Evolutionary conservation across 1,140 invertebrate species (phyloP), one percentile per base, ranked within the genome.

Genomic region (Holcopasites calliopsidis): DNA sequence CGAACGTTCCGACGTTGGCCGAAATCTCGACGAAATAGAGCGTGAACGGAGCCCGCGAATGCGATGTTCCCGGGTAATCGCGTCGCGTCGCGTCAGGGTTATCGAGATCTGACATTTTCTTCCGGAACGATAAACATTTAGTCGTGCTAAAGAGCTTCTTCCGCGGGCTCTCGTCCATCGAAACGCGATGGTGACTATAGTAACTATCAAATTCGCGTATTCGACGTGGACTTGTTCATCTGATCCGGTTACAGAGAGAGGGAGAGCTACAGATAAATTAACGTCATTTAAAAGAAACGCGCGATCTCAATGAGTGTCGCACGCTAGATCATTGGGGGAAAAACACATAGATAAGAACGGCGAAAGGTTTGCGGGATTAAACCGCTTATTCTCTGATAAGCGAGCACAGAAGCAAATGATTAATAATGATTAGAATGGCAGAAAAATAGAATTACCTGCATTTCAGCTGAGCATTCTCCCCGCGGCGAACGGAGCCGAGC

Each of bases 391-490:
- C 28, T 23, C 38, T 7, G 38, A 69, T 57, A 69, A 69, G 10
- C 26, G 23, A n/a, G 40, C 40, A 11, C 38, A 28, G 26, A 38
- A 49, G 1, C 21, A 2, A 3, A 38, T n/a, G n/a, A n/a, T n/a
- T n/a, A n/a, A n/a, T n/a, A n/a, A n/a, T n/a, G n/a, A n/a, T n/a
- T n/a, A n/a, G n/a, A n/a, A n/a, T n/a, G n/a, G n/a, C n/a, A n/a
- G n/a, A n/a, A n/a, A n/a, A n/a, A n/a, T n/a, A n/a, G n/a, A n/a
- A n/a, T 85, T 77, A 91, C 90, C 90, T 91, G 90, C 91, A 92
- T 72, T 88, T 91, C 5, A 91, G 82, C 66, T 91, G 89, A 1
- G 90, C 87, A 60, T 91, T 90, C 42, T 91, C 90, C 0, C 87
- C 90, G 1, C 87, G 83, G 18, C 90, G 86, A 49, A 90, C 77